phyloP scores from a whole-genome alignment of 1,140 invertebrate genomes.

The Drosophila melanogaster region DNA sequence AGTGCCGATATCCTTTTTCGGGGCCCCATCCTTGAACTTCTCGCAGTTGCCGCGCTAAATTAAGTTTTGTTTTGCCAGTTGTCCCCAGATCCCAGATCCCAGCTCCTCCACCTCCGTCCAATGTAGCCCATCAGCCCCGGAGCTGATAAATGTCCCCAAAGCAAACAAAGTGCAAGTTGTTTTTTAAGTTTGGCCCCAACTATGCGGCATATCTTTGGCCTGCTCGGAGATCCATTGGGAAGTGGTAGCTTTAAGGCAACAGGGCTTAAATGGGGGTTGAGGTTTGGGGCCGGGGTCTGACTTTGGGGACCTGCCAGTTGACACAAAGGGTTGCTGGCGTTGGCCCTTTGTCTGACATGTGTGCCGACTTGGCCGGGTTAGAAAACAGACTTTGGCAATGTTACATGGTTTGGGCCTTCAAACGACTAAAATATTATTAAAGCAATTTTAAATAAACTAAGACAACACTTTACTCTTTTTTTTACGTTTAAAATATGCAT shows the following conservation, averaged over 20 bases:
- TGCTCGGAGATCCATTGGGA: conserved; percentile 20
- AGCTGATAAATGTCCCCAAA: conserved; percentile 79
- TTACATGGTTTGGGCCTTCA: conserved; percentile 10
- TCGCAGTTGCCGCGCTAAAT: conserved; percentile 73
- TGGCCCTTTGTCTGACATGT: conserved; percentile 30
- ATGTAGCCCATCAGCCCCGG: conserved; percentile 1
- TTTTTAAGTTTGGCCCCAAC: conserved; percentile 73
- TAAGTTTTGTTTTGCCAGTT: conserved; percentile 74
- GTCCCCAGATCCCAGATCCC: conserved; percentile 29
- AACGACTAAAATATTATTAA: conserved; percentile 14
- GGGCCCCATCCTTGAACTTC: conserved; percentile 72
- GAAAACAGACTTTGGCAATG: conserved; percentile 12
- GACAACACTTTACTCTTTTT: too few relatives aligned
- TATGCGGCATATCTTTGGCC: conserved; percentile 71
- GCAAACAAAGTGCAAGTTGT: conserved; percentile 80
- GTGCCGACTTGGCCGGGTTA: neutral
- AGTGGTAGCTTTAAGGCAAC: conserved; percentile 4
- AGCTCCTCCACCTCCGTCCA: neutral
- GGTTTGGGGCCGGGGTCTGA: conserved; percentile 19
- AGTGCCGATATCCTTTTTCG: conserved; percentile 62
- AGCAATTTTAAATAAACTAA: neutral
- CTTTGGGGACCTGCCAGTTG: conserved; percentile 63
- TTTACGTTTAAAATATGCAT: too few relatives aligned
- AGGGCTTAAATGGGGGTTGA: conserved; percentile 7
- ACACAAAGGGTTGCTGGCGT: conserved; percentile 50